Evolutionary conservation across 35 echinoderm and acorn worm genomes (phyloP).

Genomic region (Chiridota heheva): DNA sequence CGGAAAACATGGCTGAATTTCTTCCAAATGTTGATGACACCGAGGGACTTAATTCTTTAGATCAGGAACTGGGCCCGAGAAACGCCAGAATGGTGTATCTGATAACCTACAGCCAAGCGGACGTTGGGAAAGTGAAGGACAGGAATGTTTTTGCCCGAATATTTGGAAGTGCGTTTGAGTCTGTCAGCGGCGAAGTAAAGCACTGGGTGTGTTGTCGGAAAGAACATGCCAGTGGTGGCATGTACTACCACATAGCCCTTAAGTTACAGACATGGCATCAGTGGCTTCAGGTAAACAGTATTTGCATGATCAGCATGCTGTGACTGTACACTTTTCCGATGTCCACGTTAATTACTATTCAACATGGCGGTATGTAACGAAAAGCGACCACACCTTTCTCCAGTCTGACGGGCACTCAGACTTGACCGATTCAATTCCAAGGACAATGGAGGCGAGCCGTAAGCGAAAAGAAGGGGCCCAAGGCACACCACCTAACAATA

Average conservation of each 20-base stretch:
- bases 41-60: too few relatives aligned
- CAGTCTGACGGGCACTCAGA: conserved; percentile 24
- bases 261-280: neutral
- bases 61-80: too few relatives aligned
- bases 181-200: neutral
- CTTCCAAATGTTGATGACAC: too few relatives aligned
- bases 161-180: too few relatives aligned
- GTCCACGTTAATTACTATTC: conserved; percentile 49
- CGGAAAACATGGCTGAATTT: too few relatives aligned
- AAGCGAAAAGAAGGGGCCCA: neutral
- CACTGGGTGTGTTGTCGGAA: conserved; percentile 46
- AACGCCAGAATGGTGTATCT: too few relatives aligned
- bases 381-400: neutral
- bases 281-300: conserved; percentile 15
- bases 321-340: conserved; percentile 21
- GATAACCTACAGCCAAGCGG: too few relatives aligned
- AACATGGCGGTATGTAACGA: conserved; percentile 39
- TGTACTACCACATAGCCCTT: conserved; percentile 25
- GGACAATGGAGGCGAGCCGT: conserved; percentile 1
- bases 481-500: neutral
- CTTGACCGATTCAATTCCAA: neutral
- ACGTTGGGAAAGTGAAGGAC: too few relatives aligned
- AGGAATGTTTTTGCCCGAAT: too few relatives aligned
- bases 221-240: conserved; percentile 5
- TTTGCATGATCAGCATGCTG: neutral